Percentiles rank a stretch among this genome's conserved stretches.
phyloP scores from a whole-genome alignment of 2,113 vertebrate genomes.

The Antigone vipio region DNA sequence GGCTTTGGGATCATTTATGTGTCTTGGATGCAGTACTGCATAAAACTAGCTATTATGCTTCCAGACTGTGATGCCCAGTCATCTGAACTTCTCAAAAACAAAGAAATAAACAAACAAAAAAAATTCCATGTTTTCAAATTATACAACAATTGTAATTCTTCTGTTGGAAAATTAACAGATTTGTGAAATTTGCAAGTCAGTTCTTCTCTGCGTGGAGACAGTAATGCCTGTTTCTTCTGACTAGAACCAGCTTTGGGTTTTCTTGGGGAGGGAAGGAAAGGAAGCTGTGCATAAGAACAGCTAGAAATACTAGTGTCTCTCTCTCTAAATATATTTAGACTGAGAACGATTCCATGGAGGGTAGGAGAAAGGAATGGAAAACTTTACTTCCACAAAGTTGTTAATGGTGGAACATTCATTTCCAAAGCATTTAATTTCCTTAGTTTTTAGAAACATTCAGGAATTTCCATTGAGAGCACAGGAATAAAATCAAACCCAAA shows the following conservation, averaged over 20 bases:
- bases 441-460: constrained; percentile 16
- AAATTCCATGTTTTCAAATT: neutral
- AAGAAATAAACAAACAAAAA: neutral
- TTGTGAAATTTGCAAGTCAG: neutral
- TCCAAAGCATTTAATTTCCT: neutral
- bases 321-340: neutral
- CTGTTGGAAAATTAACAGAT: neutral
- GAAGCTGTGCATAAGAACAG: neutral
- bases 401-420: neutral
- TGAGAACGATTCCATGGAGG: neutral
- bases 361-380: constrained; percentile 32
- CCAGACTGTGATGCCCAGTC: neutral
- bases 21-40: neutral
- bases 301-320: neutral
- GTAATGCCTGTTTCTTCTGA: neutral
- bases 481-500: constrained; percentile 9
- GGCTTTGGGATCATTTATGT: neutral
- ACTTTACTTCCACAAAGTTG: neutral
- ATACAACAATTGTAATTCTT: neutral
- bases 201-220: neutral
- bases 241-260: neutral
- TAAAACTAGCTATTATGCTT: neutral
- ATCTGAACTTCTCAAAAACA: neutral
- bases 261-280: neutral
- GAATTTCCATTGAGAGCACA: constrained; percentile 38